A percentile compares a stretch with the other conserved stretches of the same genome.
Evolutionary conservation across 2,797 vertebrate species (phyloP).

Genomic region (Chloroceryle inda): DNA sequence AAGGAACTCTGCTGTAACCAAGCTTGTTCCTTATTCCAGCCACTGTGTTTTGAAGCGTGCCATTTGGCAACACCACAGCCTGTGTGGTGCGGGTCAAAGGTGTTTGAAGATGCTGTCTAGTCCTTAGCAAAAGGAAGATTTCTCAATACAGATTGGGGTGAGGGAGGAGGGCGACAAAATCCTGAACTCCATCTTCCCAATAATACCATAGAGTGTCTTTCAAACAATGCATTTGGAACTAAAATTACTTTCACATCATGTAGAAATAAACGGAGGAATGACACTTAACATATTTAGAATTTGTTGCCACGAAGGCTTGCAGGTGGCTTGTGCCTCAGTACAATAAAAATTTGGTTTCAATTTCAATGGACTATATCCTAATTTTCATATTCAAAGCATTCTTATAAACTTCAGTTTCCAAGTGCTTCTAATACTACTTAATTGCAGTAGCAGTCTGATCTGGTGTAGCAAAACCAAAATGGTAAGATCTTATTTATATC

Average conservation of each 20-base stretch:
- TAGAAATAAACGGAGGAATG: neutral
- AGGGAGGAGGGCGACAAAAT: neutral
- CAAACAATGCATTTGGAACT: neutral
- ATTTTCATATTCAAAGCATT: neutral
- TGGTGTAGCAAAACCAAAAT: neutral
- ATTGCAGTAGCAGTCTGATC: neutral
- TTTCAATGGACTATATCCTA: neutral
- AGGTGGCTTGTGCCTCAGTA: neutral
- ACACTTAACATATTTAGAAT: neutral
- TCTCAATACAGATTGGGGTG: neutral
- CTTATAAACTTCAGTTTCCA: neutral
- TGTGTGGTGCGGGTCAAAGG: neutral
- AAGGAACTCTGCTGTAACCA: neutral
- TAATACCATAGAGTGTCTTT: neutral
- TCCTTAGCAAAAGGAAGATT: neutral
- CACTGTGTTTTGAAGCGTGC: accelerated
- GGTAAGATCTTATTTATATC: neutral
- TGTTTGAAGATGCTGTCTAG: neutral
- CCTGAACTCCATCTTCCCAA: neutral
- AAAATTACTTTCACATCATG: neutral
- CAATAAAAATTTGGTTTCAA: neutral
- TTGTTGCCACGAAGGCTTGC: neutral
- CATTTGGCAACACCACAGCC: neutral
- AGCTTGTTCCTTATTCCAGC: neutral
- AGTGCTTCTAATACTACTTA: constrained; percentile 9